Evolutionary conservation across 2,113 vertebrate species (phyloP).

Genomic region (Neodontobutis hainanensis): DNA sequence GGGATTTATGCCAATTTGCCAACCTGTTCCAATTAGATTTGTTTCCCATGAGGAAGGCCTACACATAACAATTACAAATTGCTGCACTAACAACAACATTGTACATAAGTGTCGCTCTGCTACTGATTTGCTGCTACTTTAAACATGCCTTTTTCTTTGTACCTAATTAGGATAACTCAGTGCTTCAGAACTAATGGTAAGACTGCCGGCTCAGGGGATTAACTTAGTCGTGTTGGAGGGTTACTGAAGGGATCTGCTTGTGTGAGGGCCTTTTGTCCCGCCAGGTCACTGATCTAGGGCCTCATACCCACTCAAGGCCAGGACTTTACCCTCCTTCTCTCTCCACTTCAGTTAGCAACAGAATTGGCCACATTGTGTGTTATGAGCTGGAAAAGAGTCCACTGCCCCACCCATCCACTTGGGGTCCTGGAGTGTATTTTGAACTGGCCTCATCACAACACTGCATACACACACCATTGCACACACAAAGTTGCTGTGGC

Average conservation of each 20-base stretch:
- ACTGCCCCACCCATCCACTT: slow-evolving; percentile 78
- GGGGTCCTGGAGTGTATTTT: slow-evolving; percentile 74
- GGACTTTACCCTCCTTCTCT: slow-evolving; percentile 70
- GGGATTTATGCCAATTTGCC: too few relatives aligned
- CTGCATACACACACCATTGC: slow-evolving; percentile 57
- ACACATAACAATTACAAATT: slow-evolving; percentile 53
- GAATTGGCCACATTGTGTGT: slow-evolving; percentile 76
- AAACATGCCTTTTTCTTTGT: slow-evolving; percentile 63
- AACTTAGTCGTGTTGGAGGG: slow-evolving; percentile 72
- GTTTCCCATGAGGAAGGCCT: slow-evolving; percentile 14
- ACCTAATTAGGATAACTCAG: slow-evolving; percentile 61
- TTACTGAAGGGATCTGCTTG: slow-evolving; percentile 63
- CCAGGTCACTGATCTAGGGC: slow-evolving; percentile 70
- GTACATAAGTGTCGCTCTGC: slow-evolving; percentile 31
- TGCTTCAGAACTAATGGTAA: slow-evolving; percentile 61
- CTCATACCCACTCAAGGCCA: slow-evolving; percentile 71
- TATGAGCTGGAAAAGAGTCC: slow-evolving; percentile 74
- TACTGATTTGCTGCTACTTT: slow-evolving; percentile 50
- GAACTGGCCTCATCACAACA: slow-evolving; percentile 76
- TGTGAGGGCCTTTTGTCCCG: slow-evolving; percentile 71
- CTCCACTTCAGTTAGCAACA: slow-evolving; percentile 73
- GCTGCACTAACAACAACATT: slow-evolving; percentile 38
- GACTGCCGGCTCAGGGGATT: slow-evolving; percentile 68
- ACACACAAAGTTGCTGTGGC: slow-evolving; percentile 33
- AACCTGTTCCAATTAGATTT: too few relatives aligned